Evolutionary conservation across 2,797 vertebrate genomes (phyloP), one percentile per base, ranked within the genome.

Genomic region (Podarcis lilfordi): DNA sequence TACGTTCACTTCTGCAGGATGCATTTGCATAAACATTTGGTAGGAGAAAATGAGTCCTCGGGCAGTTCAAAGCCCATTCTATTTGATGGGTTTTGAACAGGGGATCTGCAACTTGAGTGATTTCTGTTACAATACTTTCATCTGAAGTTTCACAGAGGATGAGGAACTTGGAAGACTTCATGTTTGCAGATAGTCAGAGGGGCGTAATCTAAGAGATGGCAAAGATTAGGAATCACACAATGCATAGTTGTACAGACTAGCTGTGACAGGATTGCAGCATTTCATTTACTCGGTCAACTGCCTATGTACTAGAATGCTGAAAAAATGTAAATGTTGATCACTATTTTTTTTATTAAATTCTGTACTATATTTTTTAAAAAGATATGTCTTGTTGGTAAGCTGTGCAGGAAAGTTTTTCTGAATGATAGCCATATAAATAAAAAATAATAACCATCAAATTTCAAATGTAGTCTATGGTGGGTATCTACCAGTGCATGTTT

Each of bases 21-120:
- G 64, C 84, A 96, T 96, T 94, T 94, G 91, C 94, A 95, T 94
- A 93, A 95, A 93, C 86, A 95, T 92, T 95, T 90, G 82, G 82
- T 77, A 35, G 79, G 59, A 89, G 85, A 83, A 90, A 92, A 92
- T 89, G 90, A 93, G 91, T 89, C 93, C 89, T 94, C 86, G 84
- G 89, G 86, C 84, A 94, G 91, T 89, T 85, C 59, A 92, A 15
- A 69, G 81, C 80, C 37, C 84, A 2, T 86, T 91, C 23, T 50
- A 61, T 75, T 77, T 89, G 91, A 11, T 68, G 86, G 82, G 4
- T 87, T 92, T 91, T 86, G 90, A 94, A 89, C 80, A 83, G 40
- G 71, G 2, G 11, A 11, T 78, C 88, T 59, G 86, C 90, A 95
- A 92, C 91, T 71, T 19, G 2, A 89, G 87, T 43, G 79, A 76